Evolutionary conservation across 2,888 invertebrate species (phyloP).

Genomic region (Panzeria rudis): DNA sequence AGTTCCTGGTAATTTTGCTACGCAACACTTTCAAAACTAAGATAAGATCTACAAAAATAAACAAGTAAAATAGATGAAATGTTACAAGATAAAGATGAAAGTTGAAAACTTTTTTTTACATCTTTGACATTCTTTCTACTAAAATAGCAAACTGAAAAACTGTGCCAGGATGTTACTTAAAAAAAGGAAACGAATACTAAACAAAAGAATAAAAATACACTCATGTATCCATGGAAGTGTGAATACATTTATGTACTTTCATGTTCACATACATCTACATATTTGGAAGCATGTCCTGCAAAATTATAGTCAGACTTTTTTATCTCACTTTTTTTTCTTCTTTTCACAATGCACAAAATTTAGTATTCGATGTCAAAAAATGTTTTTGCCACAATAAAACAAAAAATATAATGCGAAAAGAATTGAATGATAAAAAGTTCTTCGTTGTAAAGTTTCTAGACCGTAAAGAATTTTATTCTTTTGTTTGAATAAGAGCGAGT

Average conservation of each 20-base stretch:
- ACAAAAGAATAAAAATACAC: conserved; percentile 35
- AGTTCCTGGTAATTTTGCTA: neutral
- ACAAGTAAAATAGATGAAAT: conserved; percentile 18
- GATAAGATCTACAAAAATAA: neutral
- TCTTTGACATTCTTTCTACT: conserved; percentile 45
- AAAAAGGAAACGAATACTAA: neutral
- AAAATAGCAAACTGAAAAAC: conserved; percentile 21
- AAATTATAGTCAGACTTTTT: conserved; percentile 41
- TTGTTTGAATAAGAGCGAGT: conserved; percentile 17
- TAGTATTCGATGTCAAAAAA: conserved; percentile 48
- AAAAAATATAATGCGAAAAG: conserved; percentile 6
- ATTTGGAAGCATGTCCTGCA: conserved; percentile 41
- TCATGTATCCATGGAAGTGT: conserved; percentile 1
- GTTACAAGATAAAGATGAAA: conserved; percentile 31
- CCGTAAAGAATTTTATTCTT: conserved; percentile 39
- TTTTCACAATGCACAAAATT: conserved; percentile 28
- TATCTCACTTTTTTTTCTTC: neutral
- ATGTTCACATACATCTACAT: too few relatives aligned
- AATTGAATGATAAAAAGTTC: conserved; percentile 46
- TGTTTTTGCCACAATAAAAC: conserved; percentile 14
- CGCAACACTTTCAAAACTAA: neutral
- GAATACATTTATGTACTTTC: neutral
- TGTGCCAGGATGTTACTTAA: conserved; percentile 54
- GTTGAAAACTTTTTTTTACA: conserved; percentile 12
- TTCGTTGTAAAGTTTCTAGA: conserved; percentile 52